phyloP scores from a whole-genome alignment of 2,888 invertebrate species.

The Euplagia quadripunctaria region DNA sequence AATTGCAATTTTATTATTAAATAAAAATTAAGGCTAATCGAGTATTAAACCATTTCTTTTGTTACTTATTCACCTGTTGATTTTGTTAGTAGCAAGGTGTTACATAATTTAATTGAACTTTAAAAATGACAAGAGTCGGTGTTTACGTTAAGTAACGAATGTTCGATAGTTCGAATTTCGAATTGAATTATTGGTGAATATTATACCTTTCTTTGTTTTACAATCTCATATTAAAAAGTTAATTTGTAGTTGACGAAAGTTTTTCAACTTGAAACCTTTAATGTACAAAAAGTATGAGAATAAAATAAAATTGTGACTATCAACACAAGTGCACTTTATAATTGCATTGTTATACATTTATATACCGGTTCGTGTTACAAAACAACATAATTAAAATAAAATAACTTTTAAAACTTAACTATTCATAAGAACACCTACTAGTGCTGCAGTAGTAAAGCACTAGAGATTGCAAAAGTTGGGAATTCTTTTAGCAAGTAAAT shows the following conservation, averaged over 20 bases:
- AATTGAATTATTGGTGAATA: not conserved
- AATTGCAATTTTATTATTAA: slow-evolving; percentile 77
- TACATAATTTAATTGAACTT: slow-evolving; percentile 42
- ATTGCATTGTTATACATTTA: too few species aligned
- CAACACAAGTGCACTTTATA: not conserved
- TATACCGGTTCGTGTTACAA: not conserved
- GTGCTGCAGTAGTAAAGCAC: not conserved
- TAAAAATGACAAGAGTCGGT: slow-evolving; percentile 40
- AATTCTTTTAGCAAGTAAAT: not conserved
- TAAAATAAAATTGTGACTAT: not conserved
- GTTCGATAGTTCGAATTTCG: slow-evolving; percentile 51
- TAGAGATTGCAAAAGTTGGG: not conserved
- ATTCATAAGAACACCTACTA: not conserved
- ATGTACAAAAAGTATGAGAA: not conserved
- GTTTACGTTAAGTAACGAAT: slow-evolving; percentile 56
- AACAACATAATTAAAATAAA: not conserved
- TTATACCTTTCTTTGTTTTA: not conserved
- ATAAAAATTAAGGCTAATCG: slow-evolving; percentile 74
- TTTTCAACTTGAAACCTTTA: not conserved
- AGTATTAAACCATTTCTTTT: slow-evolving; percentile 48
- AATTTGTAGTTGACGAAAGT: not conserved
- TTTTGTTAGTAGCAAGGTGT: slow-evolving; percentile 29
- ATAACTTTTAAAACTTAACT: not conserved
- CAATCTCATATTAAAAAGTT: not conserved
- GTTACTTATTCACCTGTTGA: slow-evolving; percentile 27